These are phyloP conservation scores for Orius insidiosus DNA, from an alignment of 1,140 invertebrate genomes.

Conservation along the genomic window DNA sequence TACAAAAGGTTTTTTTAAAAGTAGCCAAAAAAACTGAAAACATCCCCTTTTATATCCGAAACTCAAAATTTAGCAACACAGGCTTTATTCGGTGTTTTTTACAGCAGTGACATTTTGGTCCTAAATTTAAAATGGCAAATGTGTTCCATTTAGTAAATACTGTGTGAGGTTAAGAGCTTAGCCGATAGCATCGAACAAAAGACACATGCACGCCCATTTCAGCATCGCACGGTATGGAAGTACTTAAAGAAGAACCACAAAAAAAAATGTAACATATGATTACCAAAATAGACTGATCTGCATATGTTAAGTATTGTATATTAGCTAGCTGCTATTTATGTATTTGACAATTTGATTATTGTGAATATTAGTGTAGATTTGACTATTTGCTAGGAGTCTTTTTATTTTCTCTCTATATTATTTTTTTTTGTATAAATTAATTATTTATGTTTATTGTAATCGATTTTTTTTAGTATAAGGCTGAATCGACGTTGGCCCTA, in stretches of 20 bases:
- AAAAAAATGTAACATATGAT: conserved; percentile 12
- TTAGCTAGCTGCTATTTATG: conserved; percentile 5
- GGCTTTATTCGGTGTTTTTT: no score
- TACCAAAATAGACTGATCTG: conserved; percentile 17
- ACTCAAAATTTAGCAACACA: no score
- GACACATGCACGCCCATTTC: no score
- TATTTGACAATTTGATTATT: not conserved
- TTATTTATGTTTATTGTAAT: conserved; percentile 1
- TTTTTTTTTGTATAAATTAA: conserved; percentile 2
- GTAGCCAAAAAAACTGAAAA: no score
- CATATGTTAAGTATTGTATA: conserved; percentile 11
- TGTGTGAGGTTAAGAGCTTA: no score
- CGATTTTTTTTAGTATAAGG: not conserved
- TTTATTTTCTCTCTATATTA: conserved; percentile 9
- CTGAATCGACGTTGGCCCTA: not conserved
- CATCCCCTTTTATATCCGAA: no score
- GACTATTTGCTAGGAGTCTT: conserved; percentile 8
- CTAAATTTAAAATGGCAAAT: no score
- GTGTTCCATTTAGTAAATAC: no score
- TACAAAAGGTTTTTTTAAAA: no score
- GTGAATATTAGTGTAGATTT: conserved; percentile 7
- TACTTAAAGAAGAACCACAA: not conserved
- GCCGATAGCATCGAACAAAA: no score
- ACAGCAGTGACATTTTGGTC: no score
- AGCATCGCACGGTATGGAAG: no score